A percentile compares a stretch with the other conserved stretches of the same genome.
phyloP scores from a whole-genome alignment of 2,113 vertebrate species.

The Pelecanoides urinatrix region DNA sequence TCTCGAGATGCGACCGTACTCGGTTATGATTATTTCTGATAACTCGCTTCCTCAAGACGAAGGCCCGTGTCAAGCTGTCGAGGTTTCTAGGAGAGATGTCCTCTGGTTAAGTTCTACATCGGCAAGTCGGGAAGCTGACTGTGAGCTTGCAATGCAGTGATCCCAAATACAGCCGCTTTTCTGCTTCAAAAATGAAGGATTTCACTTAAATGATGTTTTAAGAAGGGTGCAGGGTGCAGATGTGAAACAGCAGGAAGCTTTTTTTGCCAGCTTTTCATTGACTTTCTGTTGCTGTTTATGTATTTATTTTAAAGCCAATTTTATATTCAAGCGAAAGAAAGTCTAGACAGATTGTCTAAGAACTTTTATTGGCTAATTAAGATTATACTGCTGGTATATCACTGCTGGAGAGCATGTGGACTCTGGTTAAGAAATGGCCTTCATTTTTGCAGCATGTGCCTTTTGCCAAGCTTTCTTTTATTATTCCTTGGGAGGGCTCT shows the following conservation, averaged over 20 bases:
- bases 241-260: not conserved
- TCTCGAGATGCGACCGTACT: accelerated
- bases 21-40: not conserved
- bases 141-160: not conserved
- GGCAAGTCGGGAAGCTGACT: not conserved
- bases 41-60: accelerated
- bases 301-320: constrained; percentile 32
- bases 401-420: not conserved
- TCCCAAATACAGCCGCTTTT: not conserved
- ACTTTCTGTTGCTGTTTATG: constrained; percentile 26
- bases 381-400: constrained; percentile 8
- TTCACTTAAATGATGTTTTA: not conserved
- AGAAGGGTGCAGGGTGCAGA: not conserved
- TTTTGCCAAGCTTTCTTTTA: not conserved
- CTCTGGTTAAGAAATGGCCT: not conserved
- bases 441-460: not conserved
- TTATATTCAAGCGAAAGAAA: constrained; percentile 19
- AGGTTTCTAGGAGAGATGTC: not conserved
- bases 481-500: not conserved
- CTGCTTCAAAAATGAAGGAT: not conserved
- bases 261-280: not conserved
- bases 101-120: accelerated
- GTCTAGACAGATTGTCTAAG: constrained; percentile 59
- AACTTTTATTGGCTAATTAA: constrained; percentile 49
- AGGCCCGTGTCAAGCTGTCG: not conserved